A percentile compares a stretch with the other conserved stretches of the same genome.
Conservation (phyloP, 2,888 invertebrate genomes). For the Xestia sexstrigata region DNA sequence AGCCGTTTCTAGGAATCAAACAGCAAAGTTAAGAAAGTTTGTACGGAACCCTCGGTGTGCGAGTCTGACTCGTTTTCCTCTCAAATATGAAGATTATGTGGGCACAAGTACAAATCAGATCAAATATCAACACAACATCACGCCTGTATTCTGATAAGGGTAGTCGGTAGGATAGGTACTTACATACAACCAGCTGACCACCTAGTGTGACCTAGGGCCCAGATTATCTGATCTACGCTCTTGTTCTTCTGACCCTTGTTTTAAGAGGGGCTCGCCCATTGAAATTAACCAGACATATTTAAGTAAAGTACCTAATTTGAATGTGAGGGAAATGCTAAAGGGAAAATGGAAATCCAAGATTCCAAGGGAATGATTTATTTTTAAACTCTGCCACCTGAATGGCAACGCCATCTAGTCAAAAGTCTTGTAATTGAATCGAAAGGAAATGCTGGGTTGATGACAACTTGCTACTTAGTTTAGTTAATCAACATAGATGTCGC, state of each 20-base stretch:
- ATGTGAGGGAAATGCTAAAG: background rate
- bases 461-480: background rate
- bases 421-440: background rate
- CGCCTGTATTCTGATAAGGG: background rate
- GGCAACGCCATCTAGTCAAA: conserved; percentile 31
- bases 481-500: conserved; percentile 42
- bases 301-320: background rate
- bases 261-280: background rate
- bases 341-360: background rate
- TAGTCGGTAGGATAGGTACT: background rate
- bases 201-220: background rate
- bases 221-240: background rate
- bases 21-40: too few relatives aligned
- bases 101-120: background rate
- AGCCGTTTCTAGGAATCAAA: too few relatives aligned
- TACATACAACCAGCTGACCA: background rate
- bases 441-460: background rate
- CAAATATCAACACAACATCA: background rate
- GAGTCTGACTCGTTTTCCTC: too few relatives aligned
- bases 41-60: too few relatives aligned
- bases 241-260: background rate
- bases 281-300: background rate
- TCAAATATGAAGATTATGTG: background rate
- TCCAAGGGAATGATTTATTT: background rate
- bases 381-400: background rate